Conservation (phyloP, 2,113 vertebrate genomes). For the Nothobranchius kuhntae region DNA sequence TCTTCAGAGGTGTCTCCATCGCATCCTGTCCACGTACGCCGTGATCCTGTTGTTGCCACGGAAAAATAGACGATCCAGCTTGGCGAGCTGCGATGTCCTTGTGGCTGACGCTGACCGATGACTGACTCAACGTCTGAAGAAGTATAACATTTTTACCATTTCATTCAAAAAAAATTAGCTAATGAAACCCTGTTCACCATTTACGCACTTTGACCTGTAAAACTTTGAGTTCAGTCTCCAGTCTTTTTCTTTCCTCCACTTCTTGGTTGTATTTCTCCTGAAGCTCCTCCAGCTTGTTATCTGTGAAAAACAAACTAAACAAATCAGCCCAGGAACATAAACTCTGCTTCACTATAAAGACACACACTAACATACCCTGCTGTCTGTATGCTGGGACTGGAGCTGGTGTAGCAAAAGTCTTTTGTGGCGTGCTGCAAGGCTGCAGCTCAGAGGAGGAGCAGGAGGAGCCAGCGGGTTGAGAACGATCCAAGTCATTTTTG, state of each 20-base stretch:
- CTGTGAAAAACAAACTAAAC: conserved; percentile 59
- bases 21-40: conserved; percentile 62
- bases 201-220: conserved; percentile 84
- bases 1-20: conserved; percentile 81
- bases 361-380: conserved; percentile 74
- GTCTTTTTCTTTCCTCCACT: conserved; percentile 85
- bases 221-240: conserved; percentile 85
- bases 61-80: conserved; percentile 89
- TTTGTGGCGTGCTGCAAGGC: conserved; percentile 80
- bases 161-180: not conserved
- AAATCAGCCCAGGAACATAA: no score
- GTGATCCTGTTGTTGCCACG: conserved; percentile 88
- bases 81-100: conserved; percentile 89
- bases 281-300: conserved; percentile 83
- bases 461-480: conserved; percentile 67
- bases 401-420: conserved; percentile 68
- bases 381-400: conserved; percentile 74
- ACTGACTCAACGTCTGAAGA: conserved; percentile 71
- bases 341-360: not conserved
- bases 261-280: conserved; percentile 89
- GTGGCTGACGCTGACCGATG: conserved; percentile 75
- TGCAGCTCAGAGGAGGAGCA: conserved; percentile 76
- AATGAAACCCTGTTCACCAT: not conserved
- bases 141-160: conserved; percentile 15
- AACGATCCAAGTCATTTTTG: conserved; percentile 88